Evolutionary conservation across 2,113 vertebrate species (phyloP).

Genomic region (Leptobrachium leishanense): DNA sequence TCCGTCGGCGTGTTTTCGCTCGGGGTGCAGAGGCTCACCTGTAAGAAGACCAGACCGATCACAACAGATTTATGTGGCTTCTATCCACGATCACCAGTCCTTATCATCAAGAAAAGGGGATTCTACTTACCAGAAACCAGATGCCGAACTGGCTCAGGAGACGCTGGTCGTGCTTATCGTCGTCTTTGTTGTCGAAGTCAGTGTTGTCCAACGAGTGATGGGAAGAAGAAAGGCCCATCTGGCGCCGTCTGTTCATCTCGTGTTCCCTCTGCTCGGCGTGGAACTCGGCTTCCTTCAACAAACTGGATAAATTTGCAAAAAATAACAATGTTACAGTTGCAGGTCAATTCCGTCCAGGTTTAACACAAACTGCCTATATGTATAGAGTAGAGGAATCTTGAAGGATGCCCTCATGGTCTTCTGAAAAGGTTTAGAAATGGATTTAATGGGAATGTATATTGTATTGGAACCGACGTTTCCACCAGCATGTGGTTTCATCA

Average conservation of each 20-base stretch:
- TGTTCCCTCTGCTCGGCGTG: slow-evolving; percentile 93
- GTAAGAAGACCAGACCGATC: slow-evolving; percentile 33
- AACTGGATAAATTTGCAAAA: slow-evolving; percentile 60
- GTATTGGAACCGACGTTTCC: too few relatives aligned
- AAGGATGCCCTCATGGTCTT: too few relatives aligned
- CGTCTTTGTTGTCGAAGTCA: slow-evolving; percentile 98
- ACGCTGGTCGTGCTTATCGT: slow-evolving; percentile 95
- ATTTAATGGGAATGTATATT: too few relatives aligned
- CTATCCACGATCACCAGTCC: not conserved
- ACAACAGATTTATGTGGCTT: not conserved
- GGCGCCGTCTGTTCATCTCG: slow-evolving; percentile 89
- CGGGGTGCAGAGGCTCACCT: slow-evolving; percentile 97
- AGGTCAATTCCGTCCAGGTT: too few relatives aligned
- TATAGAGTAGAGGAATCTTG: too few relatives aligned
- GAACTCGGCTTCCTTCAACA: slow-evolving; percentile 96
- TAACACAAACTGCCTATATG: too few relatives aligned
- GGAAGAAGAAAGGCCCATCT: slow-evolving; percentile 94
- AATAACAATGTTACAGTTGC: too few relatives aligned
- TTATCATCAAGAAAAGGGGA: not conserved
- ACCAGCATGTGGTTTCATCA: too few relatives aligned
- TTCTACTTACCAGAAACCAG: slow-evolving; percentile 89
- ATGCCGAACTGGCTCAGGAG: slow-evolving; percentile 98
- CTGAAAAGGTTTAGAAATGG: too few relatives aligned
- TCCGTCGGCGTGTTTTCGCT: slow-evolving; percentile 98
- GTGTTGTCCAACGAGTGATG: slow-evolving; percentile 95